Conservation (phyloP, 1,140 invertebrate species). For the Heliconius hewitsoni region DNA sequence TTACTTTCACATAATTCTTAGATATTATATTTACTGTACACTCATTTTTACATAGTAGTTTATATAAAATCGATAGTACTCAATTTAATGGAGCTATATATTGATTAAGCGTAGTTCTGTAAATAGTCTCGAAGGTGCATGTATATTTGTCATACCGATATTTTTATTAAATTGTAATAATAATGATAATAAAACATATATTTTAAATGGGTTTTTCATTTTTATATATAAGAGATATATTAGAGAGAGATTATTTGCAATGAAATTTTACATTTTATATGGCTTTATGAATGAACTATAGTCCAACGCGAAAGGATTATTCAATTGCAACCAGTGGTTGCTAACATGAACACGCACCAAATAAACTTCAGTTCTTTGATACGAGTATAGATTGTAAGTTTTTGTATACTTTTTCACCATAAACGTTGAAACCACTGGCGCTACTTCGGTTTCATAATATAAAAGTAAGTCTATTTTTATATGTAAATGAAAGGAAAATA, state of each 20-base stretch:
- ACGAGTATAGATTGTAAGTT: no score
- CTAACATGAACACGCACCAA: no score
- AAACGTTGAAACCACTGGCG: background rate
- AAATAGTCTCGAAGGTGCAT: slow-evolving; percentile 25
- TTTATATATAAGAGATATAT: no score
- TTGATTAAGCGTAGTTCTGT: slow-evolving; percentile 28
- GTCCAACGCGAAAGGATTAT: no score
- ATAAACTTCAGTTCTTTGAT: no score
- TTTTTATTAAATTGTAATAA: slow-evolving; percentile 23
- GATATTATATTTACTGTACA: background rate
- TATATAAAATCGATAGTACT: slow-evolving; percentile 25
- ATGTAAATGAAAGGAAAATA: slow-evolving; percentile 19
- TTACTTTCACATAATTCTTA: background rate
- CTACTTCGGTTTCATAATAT: background rate
- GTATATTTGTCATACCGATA: slow-evolving; percentile 35
- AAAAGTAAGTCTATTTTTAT: background rate
- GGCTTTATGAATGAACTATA: no score
- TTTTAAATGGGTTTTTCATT: slow-evolving; percentile 21
- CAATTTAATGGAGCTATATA: slow-evolving; percentile 33
- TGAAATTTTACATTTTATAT: no score
- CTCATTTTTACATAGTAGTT: background rate
- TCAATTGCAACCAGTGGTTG: no score
- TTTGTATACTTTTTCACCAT: no score
- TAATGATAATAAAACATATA: slow-evolving; percentile 26
- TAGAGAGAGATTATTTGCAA: no score